phyloP scores from a whole-genome alignment of 2,113 vertebrate genomes.

The Tragelaphus imberbis region DNA sequence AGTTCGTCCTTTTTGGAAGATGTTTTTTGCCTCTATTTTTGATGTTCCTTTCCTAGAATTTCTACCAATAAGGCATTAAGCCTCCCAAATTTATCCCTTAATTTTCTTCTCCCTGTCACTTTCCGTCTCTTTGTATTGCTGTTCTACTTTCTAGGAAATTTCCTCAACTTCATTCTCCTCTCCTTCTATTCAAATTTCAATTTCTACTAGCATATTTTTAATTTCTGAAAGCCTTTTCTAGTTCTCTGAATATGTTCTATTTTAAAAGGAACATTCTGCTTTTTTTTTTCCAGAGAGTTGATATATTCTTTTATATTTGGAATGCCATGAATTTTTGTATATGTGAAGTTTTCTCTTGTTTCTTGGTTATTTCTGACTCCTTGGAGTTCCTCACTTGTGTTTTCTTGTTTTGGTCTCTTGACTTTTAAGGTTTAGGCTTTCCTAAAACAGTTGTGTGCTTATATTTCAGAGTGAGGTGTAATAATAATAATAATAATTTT shows the following conservation, averaged over 20 bases:
- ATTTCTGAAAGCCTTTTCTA: neutral
- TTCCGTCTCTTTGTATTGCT: neutral
- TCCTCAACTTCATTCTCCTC: neutral
- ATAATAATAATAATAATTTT: neutral
- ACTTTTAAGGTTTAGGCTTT: neutral
- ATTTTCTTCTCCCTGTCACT: neutral
- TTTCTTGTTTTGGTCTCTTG: neutral
- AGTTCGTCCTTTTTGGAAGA: neutral
- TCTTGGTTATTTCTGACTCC: neutral
- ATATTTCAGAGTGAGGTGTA: neutral
- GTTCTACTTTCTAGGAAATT: neutral
- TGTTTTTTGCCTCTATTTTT: fast-evolving
- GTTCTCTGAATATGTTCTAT: neutral
- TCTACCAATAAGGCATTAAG: fast-evolving
- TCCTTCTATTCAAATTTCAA: neutral
- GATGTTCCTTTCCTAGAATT: neutral
- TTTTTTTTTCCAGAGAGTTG: neutral
- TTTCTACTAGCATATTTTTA: neutral
- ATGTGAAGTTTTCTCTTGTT: fast-evolving
- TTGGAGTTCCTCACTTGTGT: neutral
- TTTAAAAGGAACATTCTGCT: neutral
- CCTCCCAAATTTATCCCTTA: neutral
- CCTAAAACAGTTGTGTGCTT: neutral
- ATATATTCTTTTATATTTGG: neutral
- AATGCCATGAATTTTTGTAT: neutral